Evolutionary conservation across 2,113 vertebrate genomes (phyloP).

Genomic region (Spilogale gracilis): DNA sequence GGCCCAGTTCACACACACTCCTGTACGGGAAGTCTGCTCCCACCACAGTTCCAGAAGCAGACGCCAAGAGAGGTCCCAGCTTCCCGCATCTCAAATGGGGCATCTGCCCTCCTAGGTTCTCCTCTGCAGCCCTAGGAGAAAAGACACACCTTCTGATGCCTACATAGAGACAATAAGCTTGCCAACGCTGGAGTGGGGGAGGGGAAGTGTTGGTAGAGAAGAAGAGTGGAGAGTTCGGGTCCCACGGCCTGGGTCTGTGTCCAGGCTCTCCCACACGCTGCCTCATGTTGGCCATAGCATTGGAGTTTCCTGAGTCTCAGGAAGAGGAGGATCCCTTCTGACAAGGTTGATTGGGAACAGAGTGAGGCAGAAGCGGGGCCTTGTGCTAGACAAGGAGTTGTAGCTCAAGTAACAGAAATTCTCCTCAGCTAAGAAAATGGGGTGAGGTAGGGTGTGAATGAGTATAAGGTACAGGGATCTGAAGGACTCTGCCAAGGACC

Average conservation of each 20-base stretch:
- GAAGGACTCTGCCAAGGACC: neutral
- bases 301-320: rapidly evolving
- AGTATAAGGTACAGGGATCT: neutral
- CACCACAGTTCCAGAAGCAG: neutral
- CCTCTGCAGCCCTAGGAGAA: neutral
- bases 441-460: too few relatives aligned
- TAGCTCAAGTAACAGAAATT: neutral
- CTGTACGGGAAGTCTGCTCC: neutral
- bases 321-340: neutral
- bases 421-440: neutral
- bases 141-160: neutral
- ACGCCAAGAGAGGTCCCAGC: neutral
- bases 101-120: neutral
- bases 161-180: neutral
- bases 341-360: neutral
- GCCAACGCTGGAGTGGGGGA: neutral
- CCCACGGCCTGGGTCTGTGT: neutral
- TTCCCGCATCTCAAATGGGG: neutral
- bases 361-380: rapidly evolving
- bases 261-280: rapidly evolving
- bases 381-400: neutral
- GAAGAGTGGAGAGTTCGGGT: neutral
- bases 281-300: rapidly evolving
- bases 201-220: neutral
- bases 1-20: neutral